Percentiles rank a stretch among this genome's conserved stretches.
Conservation (phyloP, 2,113 vertebrate genomes). For the Cebus imitator region DNA sequence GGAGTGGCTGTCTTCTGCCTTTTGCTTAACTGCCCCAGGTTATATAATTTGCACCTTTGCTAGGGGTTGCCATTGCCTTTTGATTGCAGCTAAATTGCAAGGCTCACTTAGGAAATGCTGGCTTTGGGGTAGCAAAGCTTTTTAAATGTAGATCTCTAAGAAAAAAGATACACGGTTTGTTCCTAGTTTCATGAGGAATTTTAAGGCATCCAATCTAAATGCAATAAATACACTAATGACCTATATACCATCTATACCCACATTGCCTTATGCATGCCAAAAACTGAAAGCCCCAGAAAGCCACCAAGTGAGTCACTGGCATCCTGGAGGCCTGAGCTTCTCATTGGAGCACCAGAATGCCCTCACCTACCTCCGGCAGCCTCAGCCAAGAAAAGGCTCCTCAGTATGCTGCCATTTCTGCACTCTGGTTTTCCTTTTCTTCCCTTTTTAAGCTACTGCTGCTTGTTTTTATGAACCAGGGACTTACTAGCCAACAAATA, state of each 20-base stretch:
- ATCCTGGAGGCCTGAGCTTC: neutral
- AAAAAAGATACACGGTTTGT: neutral
- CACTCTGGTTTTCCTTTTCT: neutral
- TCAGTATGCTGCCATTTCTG: neutral
- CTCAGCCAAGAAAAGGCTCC: neutral
- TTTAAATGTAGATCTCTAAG: conserved; percentile 4
- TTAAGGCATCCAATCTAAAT: neutral
- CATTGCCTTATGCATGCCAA: neutral
- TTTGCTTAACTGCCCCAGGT: neutral
- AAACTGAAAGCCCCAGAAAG: neutral
- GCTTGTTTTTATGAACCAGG: conserved; percentile 53
- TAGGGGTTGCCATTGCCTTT: neutral
- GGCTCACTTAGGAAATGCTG: conserved; percentile 13
- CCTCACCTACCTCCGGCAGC: neutral
- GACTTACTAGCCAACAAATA: neutral
- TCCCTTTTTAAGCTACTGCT: neutral
- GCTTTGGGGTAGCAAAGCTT: neutral
- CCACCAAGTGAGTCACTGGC: neutral
- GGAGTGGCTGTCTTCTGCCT: neutral
- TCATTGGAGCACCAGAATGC: neutral
- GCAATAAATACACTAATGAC: neutral
- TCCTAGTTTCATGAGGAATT: neutral
- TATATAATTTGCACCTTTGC: conserved; percentile 29
- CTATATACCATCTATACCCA: neutral
- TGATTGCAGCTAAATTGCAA: neutral